Percentiles rank a stretch among this genome's conserved stretches.
Conservation (phyloP, 2,797 vertebrate genomes). For the Sternarchorhynchus goeldii region DNA sequence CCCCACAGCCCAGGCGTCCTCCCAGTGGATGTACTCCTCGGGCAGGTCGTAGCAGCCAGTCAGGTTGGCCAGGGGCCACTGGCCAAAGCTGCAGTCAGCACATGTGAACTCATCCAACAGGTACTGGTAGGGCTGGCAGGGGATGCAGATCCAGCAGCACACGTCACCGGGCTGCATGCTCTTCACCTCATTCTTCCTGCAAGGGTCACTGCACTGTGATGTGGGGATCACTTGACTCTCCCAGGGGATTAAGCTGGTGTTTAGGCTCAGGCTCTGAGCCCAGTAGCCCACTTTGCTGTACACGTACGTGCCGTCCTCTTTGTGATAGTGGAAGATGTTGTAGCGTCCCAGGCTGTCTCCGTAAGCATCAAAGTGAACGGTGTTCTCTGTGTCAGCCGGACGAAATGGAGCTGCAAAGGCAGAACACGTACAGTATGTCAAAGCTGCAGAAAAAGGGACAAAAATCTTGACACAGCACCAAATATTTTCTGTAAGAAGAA, state of each 20-base stretch:
- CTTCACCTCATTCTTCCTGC: conserved; percentile 94
- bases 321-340: conserved; percentile 96
- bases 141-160: conserved; percentile 99
- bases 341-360: conserved; percentile 96
- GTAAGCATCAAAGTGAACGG: conserved; percentile 86
- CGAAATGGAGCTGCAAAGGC: conserved; percentile 86
- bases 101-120: conserved; percentile 93
- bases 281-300: conserved; percentile 97
- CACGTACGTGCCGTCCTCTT: conserved; percentile 78
- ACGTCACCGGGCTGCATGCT: conserved; percentile 97
- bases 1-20: conserved; percentile 93
- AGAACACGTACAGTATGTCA: conserved; percentile 36
- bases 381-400: conserved; percentile 83
- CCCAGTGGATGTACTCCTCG: conserved; percentile 96
- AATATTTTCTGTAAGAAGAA: conserved; percentile 30
- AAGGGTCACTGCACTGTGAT: conserved; percentile 98
- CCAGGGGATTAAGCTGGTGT: conserved; percentile 87
- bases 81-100: conserved; percentile 89
- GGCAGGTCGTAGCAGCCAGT: conserved; percentile 93
- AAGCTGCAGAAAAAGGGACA: conserved; percentile 17
- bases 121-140: conserved; percentile 94
- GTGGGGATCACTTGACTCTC: conserved; percentile 77
- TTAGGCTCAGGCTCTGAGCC: conserved; percentile 88
- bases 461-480: conserved; percentile 9
- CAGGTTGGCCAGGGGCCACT: conserved; percentile 91